Percentiles rank a stretch among this genome's conserved stretches.
Conservation (phyloP, 1,140 invertebrate species). For the Subanguina moxae region DNA sequence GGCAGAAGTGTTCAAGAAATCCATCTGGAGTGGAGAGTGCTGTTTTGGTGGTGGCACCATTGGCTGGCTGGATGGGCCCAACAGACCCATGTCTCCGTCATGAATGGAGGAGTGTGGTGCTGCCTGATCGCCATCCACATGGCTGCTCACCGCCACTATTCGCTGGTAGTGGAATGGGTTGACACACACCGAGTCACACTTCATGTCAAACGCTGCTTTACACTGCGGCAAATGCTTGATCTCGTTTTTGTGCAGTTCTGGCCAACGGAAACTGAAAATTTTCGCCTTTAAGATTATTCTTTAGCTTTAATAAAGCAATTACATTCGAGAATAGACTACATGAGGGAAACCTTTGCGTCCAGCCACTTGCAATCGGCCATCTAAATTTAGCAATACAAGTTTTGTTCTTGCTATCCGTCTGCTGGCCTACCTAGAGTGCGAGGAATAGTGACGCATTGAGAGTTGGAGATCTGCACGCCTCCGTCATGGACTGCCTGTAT, state of each 20-base stretch:
- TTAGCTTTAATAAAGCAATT: conserved; percentile 74
- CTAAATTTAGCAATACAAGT: conserved; percentile 11
- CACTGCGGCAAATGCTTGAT: conserved; percentile 96
- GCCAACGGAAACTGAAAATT: conserved; percentile 78
- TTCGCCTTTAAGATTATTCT: background rate
- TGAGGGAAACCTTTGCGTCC: conserved; percentile 68
- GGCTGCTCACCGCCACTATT: conserved; percentile 62
- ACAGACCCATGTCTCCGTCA: no score
- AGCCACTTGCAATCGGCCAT: conserved; percentile 25
- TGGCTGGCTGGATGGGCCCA: background rate
- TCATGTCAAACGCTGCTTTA: conserved; percentile 69
- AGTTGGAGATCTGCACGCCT: background rate
- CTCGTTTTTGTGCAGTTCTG: conserved; percentile 96
- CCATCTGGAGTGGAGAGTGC: no score
- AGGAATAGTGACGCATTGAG: conserved; percentile 95
- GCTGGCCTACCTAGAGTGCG: conserved; percentile 93
- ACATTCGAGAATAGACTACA: conserved; percentile 82
- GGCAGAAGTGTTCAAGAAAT: no score
- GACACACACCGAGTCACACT: conserved; percentile 70
- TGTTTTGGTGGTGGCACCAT: no score
- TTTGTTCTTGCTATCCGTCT: conserved; percentile 68
- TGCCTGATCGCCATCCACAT: no score
- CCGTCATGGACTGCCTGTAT: conserved; percentile 25
- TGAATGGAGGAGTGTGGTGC: no score
- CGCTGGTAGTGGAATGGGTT: conserved; percentile 98